phyloP scores from a whole-genome alignment of 2,797 vertebrate genomes.

The Buceros bicornis region DNA sequence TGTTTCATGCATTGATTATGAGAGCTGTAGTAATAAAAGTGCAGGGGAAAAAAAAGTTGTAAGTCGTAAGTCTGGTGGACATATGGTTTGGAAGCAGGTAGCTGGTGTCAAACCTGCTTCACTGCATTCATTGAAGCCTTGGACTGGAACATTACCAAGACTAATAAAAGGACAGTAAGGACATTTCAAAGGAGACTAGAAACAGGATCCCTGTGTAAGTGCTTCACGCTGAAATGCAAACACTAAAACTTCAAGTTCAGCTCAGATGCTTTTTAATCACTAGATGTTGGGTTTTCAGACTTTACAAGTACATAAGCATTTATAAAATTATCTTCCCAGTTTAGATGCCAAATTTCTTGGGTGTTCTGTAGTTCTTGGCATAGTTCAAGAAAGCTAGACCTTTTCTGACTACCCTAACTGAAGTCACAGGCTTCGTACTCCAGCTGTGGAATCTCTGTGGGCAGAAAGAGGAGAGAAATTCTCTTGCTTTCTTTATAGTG shows the following conservation, averaged over 20 bases:
- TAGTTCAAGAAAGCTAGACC: not conserved
- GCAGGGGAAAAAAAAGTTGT: not conserved
- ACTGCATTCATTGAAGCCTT: not conserved
- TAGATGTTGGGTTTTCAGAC: accelerated
- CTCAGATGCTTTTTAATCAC: not conserved
- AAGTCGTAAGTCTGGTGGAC: too few species aligned
- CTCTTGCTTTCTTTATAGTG: not conserved
- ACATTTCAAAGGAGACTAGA: not conserved
- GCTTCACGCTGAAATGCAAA: not conserved
- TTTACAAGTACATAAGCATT: not conserved
- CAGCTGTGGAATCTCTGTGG: not conserved
- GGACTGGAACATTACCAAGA: not conserved
- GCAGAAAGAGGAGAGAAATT: not conserved
- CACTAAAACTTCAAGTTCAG: not conserved
- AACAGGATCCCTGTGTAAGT: too few species aligned
- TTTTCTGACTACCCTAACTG: not conserved
- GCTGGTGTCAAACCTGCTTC: not conserved
- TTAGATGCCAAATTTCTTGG: not conserved
- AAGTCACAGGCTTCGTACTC: not conserved
- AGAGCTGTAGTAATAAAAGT: not conserved
- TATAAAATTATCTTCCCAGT: not conserved
- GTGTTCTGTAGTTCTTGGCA: not conserved
- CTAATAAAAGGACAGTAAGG: not conserved
- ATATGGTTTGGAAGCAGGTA: not conserved
- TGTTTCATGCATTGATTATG: not conserved